These are phyloP conservation scores for Carcharodon carcharias DNA, from an alignment of 2,797 vertebrate genomes.

Conservation along the genomic window DNA sequence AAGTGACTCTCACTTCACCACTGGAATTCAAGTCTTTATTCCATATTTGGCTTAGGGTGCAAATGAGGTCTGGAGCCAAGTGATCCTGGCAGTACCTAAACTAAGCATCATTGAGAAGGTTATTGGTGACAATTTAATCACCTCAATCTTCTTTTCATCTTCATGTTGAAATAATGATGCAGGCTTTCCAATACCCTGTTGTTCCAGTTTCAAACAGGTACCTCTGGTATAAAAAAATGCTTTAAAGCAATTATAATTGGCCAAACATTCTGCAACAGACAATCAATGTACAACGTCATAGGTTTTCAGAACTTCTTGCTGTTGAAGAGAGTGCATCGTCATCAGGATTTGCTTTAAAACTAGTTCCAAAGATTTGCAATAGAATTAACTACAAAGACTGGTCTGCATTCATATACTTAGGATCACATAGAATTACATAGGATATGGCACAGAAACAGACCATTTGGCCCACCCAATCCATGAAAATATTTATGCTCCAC, in stretches of 20 bases:
- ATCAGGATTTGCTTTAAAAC: not conserved
- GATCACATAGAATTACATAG: too few relatives aligned
- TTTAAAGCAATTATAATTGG: not conserved
- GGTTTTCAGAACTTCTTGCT: not conserved
- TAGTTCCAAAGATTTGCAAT: not conserved
- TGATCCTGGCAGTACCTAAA: too few relatives aligned
- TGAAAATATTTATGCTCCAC: too few relatives aligned
- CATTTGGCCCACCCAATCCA: too few relatives aligned
- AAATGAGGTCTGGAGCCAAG: too few relatives aligned
- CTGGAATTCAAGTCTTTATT: too few relatives aligned
- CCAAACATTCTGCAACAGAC: not conserved
- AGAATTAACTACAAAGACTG: not conserved
- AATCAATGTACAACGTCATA: not conserved
- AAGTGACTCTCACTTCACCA: too few relatives aligned
- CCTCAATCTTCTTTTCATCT: not conserved
- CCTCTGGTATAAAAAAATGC: not conserved
- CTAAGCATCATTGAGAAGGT: too few relatives aligned
- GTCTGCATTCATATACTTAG: too few relatives aligned
- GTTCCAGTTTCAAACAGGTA: not conserved
- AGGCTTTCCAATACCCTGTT: not conserved
- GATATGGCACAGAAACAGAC: too few relatives aligned
- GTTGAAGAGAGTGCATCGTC: not conserved
- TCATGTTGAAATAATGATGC: not conserved
- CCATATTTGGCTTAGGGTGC: too few relatives aligned
- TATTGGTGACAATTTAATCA: not conserved